A percentile compares a stretch with the other conserved stretches of the same genome.
Evolutionary conservation across 92 coral and sea anemone species (phyloP).

Genomic region (Parazoanthus darwini): DNA sequence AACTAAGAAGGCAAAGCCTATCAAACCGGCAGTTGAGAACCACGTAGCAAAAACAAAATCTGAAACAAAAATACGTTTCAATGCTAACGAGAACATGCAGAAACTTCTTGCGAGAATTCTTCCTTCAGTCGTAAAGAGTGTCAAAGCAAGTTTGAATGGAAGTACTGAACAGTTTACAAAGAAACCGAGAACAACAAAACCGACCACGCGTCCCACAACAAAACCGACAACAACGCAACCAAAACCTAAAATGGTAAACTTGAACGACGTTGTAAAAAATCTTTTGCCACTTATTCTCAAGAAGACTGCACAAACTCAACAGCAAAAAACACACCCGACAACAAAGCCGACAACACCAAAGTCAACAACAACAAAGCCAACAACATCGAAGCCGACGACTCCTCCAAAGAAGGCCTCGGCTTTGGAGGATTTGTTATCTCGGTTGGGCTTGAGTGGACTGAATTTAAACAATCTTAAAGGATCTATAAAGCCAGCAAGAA

Average conservation of each 20-base stretch:
- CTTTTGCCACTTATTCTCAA: slow-evolving; percentile 75
- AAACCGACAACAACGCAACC: slow-evolving; percentile 35
- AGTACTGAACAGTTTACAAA: background rate
- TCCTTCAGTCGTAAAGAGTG: slow-evolving; percentile 67
- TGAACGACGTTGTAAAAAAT: slow-evolving; percentile 64
- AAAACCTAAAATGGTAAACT: slow-evolving; percentile 43
- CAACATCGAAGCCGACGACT: slow-evolving; percentile 50
- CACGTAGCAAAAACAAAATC: background rate
- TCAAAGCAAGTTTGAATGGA: slow-evolving; percentile 47
- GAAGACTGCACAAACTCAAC: slow-evolving; percentile 35
- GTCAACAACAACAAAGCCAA: slow-evolving; percentile 26
- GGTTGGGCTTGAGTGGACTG: slow-evolving; percentile 23
- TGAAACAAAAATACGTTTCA: slow-evolving; percentile 14
- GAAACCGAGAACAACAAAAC: slow-evolving; percentile 1
- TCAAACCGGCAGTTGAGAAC: slow-evolving; percentile 8
- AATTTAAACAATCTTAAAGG: slow-evolving; percentile 17
- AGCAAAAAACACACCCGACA: slow-evolving; percentile 39
- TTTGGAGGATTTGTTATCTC: slow-evolving; percentile 24
- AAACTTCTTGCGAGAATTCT: slow-evolving; percentile 62
- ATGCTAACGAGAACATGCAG: slow-evolving; percentile 42
- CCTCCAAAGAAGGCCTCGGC: slow-evolving; percentile 31
- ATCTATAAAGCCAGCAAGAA: slow-evolving; percentile 25
- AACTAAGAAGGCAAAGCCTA: slow-evolving; percentile 9
- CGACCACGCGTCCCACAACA: slow-evolving; percentile 46
- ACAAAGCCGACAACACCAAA: slow-evolving; percentile 48